Percentiles rank a stretch among this genome's conserved stretches.
phyloP scores from a whole-genome alignment of 92 coral and sea anemone genomes.

The Zoanthus solanderi region DNA sequence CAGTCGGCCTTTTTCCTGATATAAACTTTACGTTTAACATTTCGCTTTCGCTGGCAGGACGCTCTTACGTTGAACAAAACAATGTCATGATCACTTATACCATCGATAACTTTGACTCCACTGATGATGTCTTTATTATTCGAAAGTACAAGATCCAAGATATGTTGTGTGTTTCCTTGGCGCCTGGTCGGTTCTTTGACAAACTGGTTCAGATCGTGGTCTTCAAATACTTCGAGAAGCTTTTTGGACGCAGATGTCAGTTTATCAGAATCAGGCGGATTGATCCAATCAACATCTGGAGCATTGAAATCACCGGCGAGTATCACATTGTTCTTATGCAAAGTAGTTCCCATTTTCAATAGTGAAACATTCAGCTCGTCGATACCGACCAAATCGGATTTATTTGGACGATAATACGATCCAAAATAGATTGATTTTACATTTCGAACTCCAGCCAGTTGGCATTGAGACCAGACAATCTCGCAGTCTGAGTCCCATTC shows the following conservation, averaged over 20 bases:
- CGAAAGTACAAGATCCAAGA: slow-evolving; percentile 65
- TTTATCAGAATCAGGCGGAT: background rate
- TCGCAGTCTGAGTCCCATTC: slow-evolving; percentile 70
- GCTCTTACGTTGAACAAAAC: slow-evolving; percentile 58
- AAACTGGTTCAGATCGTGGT: slow-evolving; percentile 52
- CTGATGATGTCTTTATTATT: slow-evolving; percentile 67
- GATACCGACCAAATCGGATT: slow-evolving; percentile 52
- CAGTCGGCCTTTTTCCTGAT: slow-evolving; percentile 60
- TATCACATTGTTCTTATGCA: slow-evolving; percentile 57
- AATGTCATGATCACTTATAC: slow-evolving; percentile 77
- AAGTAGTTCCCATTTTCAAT: slow-evolving; percentile 52
- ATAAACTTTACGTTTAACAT: slow-evolving; percentile 65
- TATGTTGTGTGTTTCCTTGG: slow-evolving; percentile 58
- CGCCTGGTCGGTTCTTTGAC: slow-evolving; percentile 64
- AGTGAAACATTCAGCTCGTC: slow-evolving; percentile 63
- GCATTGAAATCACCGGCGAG: slow-evolving; percentile 44
- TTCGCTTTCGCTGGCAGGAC: slow-evolving; percentile 54
- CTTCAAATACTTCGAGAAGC: slow-evolving; percentile 56
- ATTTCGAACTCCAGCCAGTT: slow-evolving; percentile 55
- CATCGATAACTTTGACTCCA: slow-evolving; percentile 49
- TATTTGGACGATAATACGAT: slow-evolving; percentile 67
- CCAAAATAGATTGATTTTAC: slow-evolving; percentile 61
- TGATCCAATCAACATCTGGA: slow-evolving; percentile 42
- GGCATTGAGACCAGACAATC: slow-evolving; percentile 74
- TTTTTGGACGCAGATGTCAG: slow-evolving; percentile 22